Conservation (phyloP, 2,113 vertebrate species). For the Periophthalmodon schlosseri region DNA sequence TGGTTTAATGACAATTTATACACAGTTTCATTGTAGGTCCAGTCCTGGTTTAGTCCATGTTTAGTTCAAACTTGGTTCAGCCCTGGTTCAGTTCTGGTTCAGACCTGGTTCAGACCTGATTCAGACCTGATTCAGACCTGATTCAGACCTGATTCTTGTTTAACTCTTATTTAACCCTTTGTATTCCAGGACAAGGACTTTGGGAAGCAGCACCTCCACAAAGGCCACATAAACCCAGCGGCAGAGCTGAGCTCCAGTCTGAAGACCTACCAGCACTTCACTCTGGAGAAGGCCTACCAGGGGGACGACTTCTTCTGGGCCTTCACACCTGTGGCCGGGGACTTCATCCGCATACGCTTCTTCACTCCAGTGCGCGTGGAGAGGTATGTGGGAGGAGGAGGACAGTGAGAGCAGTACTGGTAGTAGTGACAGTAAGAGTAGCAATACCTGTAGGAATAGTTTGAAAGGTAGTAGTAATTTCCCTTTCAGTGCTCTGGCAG, state of each 20-base stretch:
- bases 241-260: slow-evolving; percentile 97
- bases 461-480: too few relatives aligned
- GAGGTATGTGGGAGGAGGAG: slow-evolving; percentile 71
- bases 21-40: too few relatives aligned
- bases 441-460: too few relatives aligned
- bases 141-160: background rate
- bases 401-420: too few relatives aligned
- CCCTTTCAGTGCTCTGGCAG: too few relatives aligned
- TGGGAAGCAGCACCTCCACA: slow-evolving; percentile 91
- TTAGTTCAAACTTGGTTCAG: too few relatives aligned
- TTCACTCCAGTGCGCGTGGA: slow-evolving; percentile 93
- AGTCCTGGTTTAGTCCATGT: too few relatives aligned
- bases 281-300: slow-evolving; percentile 96
- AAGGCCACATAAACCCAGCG: slow-evolving; percentile 94
- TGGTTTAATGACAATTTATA: too few relatives aligned
- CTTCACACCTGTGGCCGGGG: slow-evolving; percentile 92
- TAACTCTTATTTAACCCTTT: background rate
- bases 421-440: too few relatives aligned
- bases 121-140: background rate
- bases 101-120: too few relatives aligned
- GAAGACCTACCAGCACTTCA: slow-evolving; percentile 99
- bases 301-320: slow-evolving; percentile 99
- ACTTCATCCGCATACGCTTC: slow-evolving; percentile 97
- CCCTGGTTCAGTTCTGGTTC: too few relatives aligned
- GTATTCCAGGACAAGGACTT: slow-evolving; percentile 92